phyloP scores from a whole-genome alignment of 2,797 vertebrate genomes.

The Tokudaia muenninki region DNA sequence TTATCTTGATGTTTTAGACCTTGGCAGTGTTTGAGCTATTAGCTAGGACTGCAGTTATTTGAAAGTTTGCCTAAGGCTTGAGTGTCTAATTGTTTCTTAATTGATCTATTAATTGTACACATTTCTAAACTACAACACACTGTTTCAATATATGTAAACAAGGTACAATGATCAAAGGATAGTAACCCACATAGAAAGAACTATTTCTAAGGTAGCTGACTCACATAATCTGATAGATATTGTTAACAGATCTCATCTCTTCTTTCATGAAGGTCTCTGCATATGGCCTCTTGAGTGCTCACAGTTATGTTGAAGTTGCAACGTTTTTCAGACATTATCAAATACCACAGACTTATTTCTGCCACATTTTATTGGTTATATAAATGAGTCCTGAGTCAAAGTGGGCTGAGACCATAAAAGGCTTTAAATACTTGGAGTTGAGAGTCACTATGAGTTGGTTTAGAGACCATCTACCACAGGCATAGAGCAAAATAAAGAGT shows the following conservation, averaged over 20 bases:
- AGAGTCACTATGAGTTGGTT: not conserved
- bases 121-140: not conserved
- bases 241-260: slow-evolving; percentile 23
- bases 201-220: not conserved
- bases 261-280: not conserved
- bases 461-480: not conserved
- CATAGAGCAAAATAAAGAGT: slow-evolving; percentile 40
- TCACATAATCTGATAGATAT: not conserved
- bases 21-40: not conserved
- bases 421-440: not conserved
- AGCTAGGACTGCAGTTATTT: not conserved
- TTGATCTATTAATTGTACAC: not conserved
- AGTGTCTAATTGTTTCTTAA: not conserved
- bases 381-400: not conserved
- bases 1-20: slow-evolving; percentile 9
- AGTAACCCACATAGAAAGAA: not conserved
- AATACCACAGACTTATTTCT: not conserved
- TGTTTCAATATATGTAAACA: not conserved
- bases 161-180: not conserved
- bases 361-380: not conserved
- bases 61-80: not conserved
- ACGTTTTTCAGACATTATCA: not conserved
- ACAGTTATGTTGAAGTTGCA: not conserved
- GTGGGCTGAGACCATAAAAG: slow-evolving; percentile 4
- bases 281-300: not conserved